phyloP scores from a whole-genome alignment of 2,797 vertebrate genomes.

The Zonotrichia albicollis region DNA sequence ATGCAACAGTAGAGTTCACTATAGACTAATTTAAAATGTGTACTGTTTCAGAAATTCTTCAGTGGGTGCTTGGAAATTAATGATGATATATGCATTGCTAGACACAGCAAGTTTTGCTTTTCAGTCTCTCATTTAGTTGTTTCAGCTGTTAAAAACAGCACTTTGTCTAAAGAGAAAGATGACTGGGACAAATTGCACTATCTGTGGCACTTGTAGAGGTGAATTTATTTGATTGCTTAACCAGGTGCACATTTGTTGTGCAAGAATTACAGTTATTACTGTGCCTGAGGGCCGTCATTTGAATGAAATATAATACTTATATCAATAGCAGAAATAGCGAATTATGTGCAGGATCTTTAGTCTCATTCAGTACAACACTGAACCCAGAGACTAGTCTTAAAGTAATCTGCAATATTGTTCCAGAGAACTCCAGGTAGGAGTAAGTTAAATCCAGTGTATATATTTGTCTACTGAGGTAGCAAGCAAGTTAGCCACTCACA shows the following conservation, averaged over 20 bases:
- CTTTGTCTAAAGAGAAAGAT: neutral
- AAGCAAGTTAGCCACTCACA: neutral
- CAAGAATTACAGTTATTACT: neutral
- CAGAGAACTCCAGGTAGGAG: neutral
- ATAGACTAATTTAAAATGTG: slow-evolving; percentile 1
- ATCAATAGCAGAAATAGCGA: neutral
- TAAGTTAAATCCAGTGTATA: neutral
- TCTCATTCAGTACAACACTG: neutral
- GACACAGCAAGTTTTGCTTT: neutral
- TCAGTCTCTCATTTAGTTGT: neutral
- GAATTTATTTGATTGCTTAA: neutral
- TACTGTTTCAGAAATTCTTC: slow-evolving; percentile 15
- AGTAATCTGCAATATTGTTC: neutral
- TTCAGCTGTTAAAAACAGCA: neutral
- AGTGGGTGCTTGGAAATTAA: slow-evolving; percentile 2
- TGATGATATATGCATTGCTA: slow-evolving; percentile 9
- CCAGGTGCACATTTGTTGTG: neutral
- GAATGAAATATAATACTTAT: neutral
- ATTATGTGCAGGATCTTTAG: neutral
- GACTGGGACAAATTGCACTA: neutral
- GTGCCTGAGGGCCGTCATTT: neutral
- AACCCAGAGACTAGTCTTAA: neutral
- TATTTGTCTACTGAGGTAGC: neutral
- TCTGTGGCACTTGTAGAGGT: neutral
- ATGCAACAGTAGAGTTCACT: neutral